Evolutionary conservation across 2,113 vertebrate species (phyloP).

Genomic region (Labeo rohita): DNA sequence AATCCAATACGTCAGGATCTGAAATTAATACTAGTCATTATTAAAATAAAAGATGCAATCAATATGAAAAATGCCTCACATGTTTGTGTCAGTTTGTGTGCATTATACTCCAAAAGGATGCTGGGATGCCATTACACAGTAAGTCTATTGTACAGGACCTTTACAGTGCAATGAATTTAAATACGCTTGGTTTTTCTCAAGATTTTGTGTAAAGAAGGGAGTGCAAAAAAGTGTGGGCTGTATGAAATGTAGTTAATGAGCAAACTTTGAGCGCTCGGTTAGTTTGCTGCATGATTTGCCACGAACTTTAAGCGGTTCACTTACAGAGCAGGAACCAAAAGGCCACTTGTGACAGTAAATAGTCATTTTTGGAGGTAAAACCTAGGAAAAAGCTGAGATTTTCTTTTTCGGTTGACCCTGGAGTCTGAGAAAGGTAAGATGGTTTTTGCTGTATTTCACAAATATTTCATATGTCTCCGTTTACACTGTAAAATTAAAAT

Average conservation of each 20-base stretch:
- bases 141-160: not conserved
- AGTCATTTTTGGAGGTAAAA: not conserved
- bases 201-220: slow-evolving; percentile 27
- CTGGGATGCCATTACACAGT: not conserved
- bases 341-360: slow-evolving; percentile 57
- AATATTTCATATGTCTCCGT: not conserved
- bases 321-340: slow-evolving; percentile 59
- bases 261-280: slow-evolving; percentile 56
- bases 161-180: slow-evolving; percentile 9
- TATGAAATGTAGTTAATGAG: slow-evolving; percentile 65
- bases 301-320: slow-evolving; percentile 63
- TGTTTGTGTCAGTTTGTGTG: slow-evolving; percentile 2
- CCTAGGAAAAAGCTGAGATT: not conserved
- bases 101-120: not conserved
- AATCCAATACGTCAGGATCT: slow-evolving; percentile 50
- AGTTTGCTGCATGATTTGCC: slow-evolving; percentile 58
- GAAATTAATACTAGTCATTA: slow-evolving; percentile 51
- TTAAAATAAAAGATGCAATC: slow-evolving; percentile 60
- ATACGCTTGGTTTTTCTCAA: not conserved
- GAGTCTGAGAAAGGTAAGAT: slow-evolving; percentile 18
- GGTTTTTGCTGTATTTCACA: not conserved
- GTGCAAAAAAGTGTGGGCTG: slow-evolving; percentile 1
- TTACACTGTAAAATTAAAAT: not conserved
- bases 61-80: slow-evolving; percentile 54
- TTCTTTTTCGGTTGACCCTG: not conserved